A percentile compares a stretch with the other conserved stretches of the same genome.
Conservation (phyloP, 2,113 vertebrate species). For the Anseranas semipalmata region DNA sequence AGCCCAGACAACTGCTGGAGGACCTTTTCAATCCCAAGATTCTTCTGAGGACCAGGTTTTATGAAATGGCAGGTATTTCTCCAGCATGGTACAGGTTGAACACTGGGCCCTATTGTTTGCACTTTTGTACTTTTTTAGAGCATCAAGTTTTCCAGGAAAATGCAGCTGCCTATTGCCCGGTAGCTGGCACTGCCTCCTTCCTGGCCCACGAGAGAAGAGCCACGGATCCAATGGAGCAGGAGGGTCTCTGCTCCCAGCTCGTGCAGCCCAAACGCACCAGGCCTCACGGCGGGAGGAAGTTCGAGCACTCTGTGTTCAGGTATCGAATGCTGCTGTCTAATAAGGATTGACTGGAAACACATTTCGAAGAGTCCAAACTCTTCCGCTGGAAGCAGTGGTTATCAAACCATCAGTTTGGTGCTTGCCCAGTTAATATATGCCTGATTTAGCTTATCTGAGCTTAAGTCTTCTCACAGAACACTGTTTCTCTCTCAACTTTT, state of each 20-base stretch:
- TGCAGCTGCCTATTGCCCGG: neutral
- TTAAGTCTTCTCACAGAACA: neutral
- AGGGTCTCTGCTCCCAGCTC: neutral
- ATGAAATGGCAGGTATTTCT: neutral
- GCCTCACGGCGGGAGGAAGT: neutral
- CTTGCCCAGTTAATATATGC: neutral
- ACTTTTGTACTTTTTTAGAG: neutral
- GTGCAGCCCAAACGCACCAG: neutral
- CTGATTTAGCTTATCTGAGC: constrained; percentile 24
- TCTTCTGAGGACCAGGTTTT: neutral
- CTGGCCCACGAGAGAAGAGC: neutral
- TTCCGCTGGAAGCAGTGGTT: neutral
- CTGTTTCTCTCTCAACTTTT: constrained; percentile 14
- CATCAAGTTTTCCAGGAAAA: neutral
- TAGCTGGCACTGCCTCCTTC: neutral
- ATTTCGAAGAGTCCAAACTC: neutral
- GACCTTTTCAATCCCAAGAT: neutral
- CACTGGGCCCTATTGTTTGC: neutral
- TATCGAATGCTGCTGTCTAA: neutral
- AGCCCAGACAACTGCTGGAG: neutral
- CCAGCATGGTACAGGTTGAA: neutral
- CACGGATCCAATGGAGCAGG: neutral
- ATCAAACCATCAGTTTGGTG: constrained; percentile 1
- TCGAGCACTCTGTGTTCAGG: neutral
- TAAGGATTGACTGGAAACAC: neutral